A percentile compares a stretch with the other conserved stretches of the same genome.
phyloP scores from a whole-genome alignment of 2,113 vertebrate species.

The Larimichthys polyactis region DNA sequence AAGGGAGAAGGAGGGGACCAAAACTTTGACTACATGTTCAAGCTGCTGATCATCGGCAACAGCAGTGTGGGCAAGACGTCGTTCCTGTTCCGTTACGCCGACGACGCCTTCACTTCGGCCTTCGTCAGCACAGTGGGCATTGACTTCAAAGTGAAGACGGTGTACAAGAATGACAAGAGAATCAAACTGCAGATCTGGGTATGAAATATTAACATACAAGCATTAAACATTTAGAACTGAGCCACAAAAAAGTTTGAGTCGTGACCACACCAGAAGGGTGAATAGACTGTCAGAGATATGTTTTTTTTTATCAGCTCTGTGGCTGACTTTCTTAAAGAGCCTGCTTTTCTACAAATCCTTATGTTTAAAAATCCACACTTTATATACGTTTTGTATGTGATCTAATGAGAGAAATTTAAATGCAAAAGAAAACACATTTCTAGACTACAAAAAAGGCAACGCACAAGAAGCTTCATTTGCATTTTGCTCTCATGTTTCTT shows the following conservation, averaged over 20 bases:
- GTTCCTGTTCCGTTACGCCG: conserved; percentile 97
- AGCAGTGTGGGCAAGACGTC: conserved; percentile 96
- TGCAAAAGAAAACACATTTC: background rate
- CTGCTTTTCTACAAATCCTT: background rate
- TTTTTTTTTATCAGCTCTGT: background rate
- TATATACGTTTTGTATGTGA: background rate
- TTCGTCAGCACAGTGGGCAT: conserved; percentile 99
- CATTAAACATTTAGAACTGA: conserved; percentile 34
- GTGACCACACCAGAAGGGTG: background rate
- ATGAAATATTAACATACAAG: conserved; percentile 46
- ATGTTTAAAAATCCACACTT: background rate
- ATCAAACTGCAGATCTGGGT: conserved; percentile 99
- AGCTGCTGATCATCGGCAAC: conserved; percentile 94
- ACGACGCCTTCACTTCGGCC: conserved; percentile 97
- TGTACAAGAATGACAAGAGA: conserved; percentile 98
- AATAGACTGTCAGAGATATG: background rate
- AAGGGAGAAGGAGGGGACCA: conserved; percentile 92
- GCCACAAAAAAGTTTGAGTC: conserved; percentile 21
- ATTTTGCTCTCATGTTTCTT: background rate
- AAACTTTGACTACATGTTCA: conserved; percentile 98
- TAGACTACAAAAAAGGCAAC: background rate
- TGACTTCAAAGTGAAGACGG: conserved; percentile 99
- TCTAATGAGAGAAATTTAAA: background rate
- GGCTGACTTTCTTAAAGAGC: background rate
- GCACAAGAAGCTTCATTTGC: background rate